A percentile compares a stretch with the other conserved stretches of the same genome.
phyloP scores from a whole-genome alignment of 2,888 invertebrate genomes.

The Andrena chrysosceles region DNA sequence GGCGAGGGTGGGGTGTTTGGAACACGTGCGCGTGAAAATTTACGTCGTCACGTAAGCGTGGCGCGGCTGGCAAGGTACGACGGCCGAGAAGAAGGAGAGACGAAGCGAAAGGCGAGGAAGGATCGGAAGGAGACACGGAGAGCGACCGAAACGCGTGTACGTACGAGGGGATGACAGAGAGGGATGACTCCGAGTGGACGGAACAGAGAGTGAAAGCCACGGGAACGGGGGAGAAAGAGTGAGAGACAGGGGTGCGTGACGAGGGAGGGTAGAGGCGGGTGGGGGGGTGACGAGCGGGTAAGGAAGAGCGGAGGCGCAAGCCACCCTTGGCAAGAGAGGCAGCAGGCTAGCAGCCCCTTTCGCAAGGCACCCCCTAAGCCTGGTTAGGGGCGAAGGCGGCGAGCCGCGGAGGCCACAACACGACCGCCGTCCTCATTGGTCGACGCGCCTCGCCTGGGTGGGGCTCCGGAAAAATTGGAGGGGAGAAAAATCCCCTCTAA shows the following conservation, averaged over 20 bases:
- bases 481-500: conserved; percentile 84
- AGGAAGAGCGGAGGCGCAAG: conserved; percentile 70
- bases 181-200: conserved; percentile 65
- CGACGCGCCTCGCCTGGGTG: conserved; percentile 82
- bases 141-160: conserved; percentile 19
- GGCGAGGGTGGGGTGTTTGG: conserved; percentile 46
- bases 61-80: conserved; percentile 64
- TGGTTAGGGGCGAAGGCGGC: conserved; percentile 84
- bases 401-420: conserved; percentile 85
- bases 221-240: conserved; percentile 80
- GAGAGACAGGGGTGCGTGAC: conserved; percentile 86
- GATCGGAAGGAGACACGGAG: conserved; percentile 83
- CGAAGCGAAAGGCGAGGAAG: neutral
- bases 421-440: conserved; percentile 85
- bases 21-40: conserved; percentile 74
- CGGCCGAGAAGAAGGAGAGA: conserved; percentile 33
- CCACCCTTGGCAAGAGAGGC: conserved; percentile 69
- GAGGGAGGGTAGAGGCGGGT: conserved; percentile 70
- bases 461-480: conserved; percentile 84
- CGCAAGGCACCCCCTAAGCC: conserved; percentile 79
- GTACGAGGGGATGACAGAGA: conserved; percentile 21
- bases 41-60: conserved; percentile 69
- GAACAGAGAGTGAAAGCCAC: conserved; percentile 77
- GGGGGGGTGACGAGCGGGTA: conserved; percentile 59
- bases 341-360: conserved; percentile 75